Conservation (phyloP, 1,140 invertebrate species). For the Heliconius melpomene region DNA sequence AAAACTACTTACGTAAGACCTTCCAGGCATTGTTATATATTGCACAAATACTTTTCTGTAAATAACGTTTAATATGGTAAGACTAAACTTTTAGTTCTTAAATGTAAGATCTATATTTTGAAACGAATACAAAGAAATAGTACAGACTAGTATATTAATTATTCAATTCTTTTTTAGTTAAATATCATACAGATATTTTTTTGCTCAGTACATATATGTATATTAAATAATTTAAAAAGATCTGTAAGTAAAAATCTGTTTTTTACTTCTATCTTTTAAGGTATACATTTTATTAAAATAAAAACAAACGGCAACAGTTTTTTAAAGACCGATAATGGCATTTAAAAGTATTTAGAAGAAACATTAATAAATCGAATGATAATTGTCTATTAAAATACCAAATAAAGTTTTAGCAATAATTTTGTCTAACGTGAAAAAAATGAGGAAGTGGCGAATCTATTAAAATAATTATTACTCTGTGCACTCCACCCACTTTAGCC, state of each 20-base stretch:
- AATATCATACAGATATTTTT: not conserved
- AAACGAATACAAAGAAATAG: not conserved
- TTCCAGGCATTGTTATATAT: slow-evolving; percentile 22
- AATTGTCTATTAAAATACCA: not conserved
- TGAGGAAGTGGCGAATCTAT: slow-evolving; percentile 20
- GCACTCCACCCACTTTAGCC: slow-evolving; percentile 26
- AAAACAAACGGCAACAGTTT: not conserved
- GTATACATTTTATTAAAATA: not conserved
- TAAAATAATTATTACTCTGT: slow-evolving; percentile 31
- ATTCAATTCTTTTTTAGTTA: not conserved
- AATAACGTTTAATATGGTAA: not conserved
- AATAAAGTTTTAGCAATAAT: not conserved
- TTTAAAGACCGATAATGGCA: not conserved
- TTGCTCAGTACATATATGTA: no score
- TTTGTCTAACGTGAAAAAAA: not conserved
- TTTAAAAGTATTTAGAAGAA: not conserved
- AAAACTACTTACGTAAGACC: slow-evolving; percentile 22
- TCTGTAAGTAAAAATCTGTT: no score
- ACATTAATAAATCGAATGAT: slow-evolving; percentile 4
- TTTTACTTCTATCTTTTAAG: no score
- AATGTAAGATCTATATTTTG: not conserved
- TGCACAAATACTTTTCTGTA: slow-evolving; percentile 12
- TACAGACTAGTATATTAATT: not conserved
- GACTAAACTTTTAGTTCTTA: not conserved
- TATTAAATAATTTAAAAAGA: not conserved